A percentile compares a stretch with the other conserved stretches of the same genome.
Conservation (phyloP, 35 echinoderm and acorn worm genomes). For the Chiridota heheva region DNA sequence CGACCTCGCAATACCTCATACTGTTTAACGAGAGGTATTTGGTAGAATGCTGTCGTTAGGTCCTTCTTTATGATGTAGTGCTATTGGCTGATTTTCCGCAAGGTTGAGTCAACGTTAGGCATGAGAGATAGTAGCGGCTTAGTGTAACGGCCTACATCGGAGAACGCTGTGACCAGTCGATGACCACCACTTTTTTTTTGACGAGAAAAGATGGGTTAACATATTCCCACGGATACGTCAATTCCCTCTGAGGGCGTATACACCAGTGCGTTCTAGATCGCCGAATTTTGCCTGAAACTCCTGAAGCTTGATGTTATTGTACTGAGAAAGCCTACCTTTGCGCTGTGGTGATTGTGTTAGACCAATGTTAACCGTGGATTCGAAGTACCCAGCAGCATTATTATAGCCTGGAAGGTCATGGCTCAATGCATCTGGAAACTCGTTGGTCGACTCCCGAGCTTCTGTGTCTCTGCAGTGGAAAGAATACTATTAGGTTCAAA, state of each 20-base stretch:
- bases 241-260: slow-evolving; percentile 55
- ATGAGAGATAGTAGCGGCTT: slow-evolving; percentile 48
- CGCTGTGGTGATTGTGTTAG: slow-evolving; percentile 33
- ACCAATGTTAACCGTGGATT: not conserved
- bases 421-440: not conserved
- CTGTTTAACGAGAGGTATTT: slow-evolving; percentile 7
- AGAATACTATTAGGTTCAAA: slow-evolving; percentile 5
- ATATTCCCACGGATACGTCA: slow-evolving; percentile 44
- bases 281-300: slow-evolving; percentile 63
- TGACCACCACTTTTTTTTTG: not conserved
- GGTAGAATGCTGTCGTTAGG: slow-evolving; percentile 11
- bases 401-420: not conserved
- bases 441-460: not conserved
- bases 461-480: not conserved
- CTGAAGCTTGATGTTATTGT: slow-evolving; percentile 15
- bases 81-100: slow-evolving; percentile 20
- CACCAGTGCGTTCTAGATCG: slow-evolving; percentile 39
- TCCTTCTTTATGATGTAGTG: slow-evolving; percentile 10
- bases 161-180: slow-evolving; percentile 12
- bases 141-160: slow-evolving; percentile 38
- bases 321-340: slow-evolving; percentile 42
- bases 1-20: slow-evolving; percentile 68
- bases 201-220: slow-evolving; percentile 52
- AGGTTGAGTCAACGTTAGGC: slow-evolving; percentile 38
- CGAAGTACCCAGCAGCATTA: not conserved